Evolutionary conservation across 2,797 vertebrate species (phyloP).

Genomic region (Dendrocincla fuliginosa): DNA sequence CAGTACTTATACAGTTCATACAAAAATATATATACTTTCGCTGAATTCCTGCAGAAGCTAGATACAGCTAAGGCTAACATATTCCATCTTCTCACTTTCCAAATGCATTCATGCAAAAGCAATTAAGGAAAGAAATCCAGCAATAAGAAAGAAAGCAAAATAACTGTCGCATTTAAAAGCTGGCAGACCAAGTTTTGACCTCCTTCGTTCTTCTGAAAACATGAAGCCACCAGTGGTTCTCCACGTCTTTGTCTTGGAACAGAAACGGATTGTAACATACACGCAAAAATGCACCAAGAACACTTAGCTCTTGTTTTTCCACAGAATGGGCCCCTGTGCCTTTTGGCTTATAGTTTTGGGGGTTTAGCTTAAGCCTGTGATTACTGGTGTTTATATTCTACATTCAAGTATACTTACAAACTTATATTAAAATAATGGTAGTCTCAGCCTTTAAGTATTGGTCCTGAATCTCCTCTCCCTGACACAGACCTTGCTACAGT

Average conservation of each 20-base stretch:
- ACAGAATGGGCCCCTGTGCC: neutral
- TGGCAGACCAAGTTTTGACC: neutral
- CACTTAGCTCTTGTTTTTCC: neutral
- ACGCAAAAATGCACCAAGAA: neutral
- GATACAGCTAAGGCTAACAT: neutral
- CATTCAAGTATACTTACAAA: neutral
- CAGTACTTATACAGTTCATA: neutral
- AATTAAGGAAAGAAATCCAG: neutral
- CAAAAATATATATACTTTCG: neutral
- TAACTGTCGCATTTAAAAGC: neutral
- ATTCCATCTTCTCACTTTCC: neutral
- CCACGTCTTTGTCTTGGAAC: neutral
- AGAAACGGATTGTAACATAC: neutral
- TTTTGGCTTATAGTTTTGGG: neutral
- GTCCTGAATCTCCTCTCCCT: neutral
- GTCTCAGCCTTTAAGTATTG: neutral
- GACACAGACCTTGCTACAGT: neutral
- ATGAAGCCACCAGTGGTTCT: neutral
- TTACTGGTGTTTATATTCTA: neutral
- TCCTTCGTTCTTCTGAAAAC: neutral
- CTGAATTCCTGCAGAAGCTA: neutral
- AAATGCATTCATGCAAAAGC: neutral
- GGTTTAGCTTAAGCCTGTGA: neutral
- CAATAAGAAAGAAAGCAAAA: neutral
- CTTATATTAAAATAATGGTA: rapidly evolving